Evolutionary conservation across 1,140 invertebrate species (phyloP).

Genomic region (Laupala kohalensis): DNA sequence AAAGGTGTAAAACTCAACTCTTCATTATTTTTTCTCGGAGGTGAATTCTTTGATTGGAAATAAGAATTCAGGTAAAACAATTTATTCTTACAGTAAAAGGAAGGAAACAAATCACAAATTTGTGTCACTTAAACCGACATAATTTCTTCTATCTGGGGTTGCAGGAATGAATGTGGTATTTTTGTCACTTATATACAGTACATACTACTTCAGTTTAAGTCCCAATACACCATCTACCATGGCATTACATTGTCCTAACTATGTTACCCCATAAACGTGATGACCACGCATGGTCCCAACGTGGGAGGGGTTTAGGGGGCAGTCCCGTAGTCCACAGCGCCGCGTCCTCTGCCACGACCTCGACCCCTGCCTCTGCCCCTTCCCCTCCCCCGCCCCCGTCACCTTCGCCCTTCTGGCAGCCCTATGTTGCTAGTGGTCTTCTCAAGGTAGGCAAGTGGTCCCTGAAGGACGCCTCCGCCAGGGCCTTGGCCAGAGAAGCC

Average conservation of each 20-base stretch:
- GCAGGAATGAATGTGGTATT: neutral
- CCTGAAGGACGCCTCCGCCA: conserved; percentile 40
- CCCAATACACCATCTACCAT: neutral
- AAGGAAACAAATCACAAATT: too few relatives aligned
- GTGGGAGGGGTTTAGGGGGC: conserved; percentile 26
- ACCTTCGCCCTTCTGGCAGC: conserved; percentile 53
- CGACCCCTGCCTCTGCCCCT: conserved; percentile 49
- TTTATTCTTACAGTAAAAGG: too few relatives aligned
- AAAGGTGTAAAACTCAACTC: too few relatives aligned
- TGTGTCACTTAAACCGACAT: too few relatives aligned
- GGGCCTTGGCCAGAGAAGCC: conserved; percentile 16
- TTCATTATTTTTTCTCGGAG: too few relatives aligned
- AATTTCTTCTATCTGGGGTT: neutral
- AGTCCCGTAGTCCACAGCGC: conserved; percentile 27
- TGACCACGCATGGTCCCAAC: conserved; percentile 1
- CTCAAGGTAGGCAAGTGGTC: conserved; percentile 61
- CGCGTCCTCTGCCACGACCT: conserved; percentile 39
- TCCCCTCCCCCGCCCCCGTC: conserved; percentile 56
- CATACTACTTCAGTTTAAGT: neutral
- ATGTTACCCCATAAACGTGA: neutral
- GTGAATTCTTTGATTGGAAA: too few relatives aligned
- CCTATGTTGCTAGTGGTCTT: conserved; percentile 73
- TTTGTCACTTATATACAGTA: neutral
- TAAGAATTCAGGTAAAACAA: too few relatives aligned
- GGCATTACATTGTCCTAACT: neutral